Percentiles rank a stretch among this genome's conserved stretches.
phyloP scores from a whole-genome alignment of 2,113 vertebrate genomes.

The Ramphastos sulfuratus region DNA sequence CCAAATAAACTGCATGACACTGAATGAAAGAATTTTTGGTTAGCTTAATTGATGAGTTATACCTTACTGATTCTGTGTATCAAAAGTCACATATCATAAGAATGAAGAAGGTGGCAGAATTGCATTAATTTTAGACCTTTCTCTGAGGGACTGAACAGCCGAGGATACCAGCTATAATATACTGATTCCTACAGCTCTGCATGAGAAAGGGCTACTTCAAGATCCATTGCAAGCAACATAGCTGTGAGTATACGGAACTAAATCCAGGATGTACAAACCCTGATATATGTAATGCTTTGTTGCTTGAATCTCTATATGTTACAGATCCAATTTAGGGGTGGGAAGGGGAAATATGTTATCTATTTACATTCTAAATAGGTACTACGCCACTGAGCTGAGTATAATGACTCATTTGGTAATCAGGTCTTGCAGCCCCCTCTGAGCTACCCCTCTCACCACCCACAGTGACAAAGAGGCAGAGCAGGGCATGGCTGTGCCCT shows the following conservation, averaged over 20 bases:
- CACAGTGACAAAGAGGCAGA: background rate
- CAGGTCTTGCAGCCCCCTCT: accelerated
- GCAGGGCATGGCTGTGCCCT: background rate
- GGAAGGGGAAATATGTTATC: background rate
- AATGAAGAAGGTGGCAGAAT: background rate
- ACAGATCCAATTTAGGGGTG: background rate
- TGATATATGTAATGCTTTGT: slow-evolving; percentile 2
- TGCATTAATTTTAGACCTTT: background rate
- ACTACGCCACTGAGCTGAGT: accelerated
- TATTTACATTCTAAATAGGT: slow-evolving; percentile 3
- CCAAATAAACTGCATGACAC: background rate
- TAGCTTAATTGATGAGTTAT: background rate
- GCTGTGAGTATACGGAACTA: background rate
- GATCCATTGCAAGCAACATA: background rate
- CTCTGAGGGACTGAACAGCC: background rate
- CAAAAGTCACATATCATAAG: background rate
- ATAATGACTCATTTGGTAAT: background rate
- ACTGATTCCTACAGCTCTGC: background rate
- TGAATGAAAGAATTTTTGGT: background rate
- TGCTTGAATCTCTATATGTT: slow-evolving; percentile 17
- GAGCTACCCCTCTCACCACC: background rate
- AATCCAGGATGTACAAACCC: slow-evolving; percentile 27
- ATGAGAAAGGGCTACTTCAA: background rate
- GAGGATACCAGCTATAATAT: background rate
- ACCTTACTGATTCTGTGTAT: background rate